Percentiles rank a stretch among this genome's conserved stretches.
Evolutionary conservation across 2,888 invertebrate species (phyloP).

Genomic region (Lordiphosa andalusiaca): DNA sequence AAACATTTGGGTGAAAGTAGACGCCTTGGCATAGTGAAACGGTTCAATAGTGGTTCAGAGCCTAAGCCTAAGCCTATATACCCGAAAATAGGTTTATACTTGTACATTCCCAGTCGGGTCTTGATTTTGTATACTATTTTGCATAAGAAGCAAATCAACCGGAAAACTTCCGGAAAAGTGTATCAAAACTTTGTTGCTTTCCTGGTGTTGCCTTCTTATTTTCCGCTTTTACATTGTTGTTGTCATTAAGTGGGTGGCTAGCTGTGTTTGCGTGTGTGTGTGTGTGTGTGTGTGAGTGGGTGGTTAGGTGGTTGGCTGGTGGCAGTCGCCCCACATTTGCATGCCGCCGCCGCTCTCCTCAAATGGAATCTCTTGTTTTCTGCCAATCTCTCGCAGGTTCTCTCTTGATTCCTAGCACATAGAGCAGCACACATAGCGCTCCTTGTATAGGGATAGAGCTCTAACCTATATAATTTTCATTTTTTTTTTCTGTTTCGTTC

Average conservation of each 20-base stretch:
- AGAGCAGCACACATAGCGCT: conserved; percentile 15
- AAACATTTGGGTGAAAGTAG: too few relatives aligned
- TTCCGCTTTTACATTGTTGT: conserved; percentile 32
- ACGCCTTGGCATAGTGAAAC: too few relatives aligned
- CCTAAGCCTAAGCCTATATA: too few relatives aligned
- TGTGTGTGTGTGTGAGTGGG: conserved; percentile 17
- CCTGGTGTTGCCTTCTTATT: conserved; percentile 6
- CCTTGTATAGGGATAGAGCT: conserved; percentile 34
- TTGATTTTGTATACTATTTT: neutral
- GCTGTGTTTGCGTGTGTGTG: conserved; percentile 8
- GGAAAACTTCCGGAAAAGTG: neutral
- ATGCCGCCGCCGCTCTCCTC: conserved; percentile 26
- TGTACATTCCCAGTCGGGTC: neutral
- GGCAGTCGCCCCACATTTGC: conserved; percentile 53
- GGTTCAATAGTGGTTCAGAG: too few relatives aligned
- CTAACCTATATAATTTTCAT: conserved; percentile 63
- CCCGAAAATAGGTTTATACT: too few relatives aligned
- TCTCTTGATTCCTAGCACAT: conserved; percentile 20
- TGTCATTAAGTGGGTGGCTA: conserved; percentile 16
- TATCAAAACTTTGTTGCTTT: conserved; percentile 12
- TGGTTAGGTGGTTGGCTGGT: conserved; percentile 11
- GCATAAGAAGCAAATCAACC: too few relatives aligned
- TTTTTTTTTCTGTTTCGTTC: conserved; percentile 26
- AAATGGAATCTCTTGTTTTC: conserved; percentile 1
- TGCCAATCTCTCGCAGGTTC: neutral